A percentile compares a stretch with the other conserved stretches of the same genome.
Conservation (phyloP, 2,113 vertebrate genomes). For the Leptocoma aspasia region DNA sequence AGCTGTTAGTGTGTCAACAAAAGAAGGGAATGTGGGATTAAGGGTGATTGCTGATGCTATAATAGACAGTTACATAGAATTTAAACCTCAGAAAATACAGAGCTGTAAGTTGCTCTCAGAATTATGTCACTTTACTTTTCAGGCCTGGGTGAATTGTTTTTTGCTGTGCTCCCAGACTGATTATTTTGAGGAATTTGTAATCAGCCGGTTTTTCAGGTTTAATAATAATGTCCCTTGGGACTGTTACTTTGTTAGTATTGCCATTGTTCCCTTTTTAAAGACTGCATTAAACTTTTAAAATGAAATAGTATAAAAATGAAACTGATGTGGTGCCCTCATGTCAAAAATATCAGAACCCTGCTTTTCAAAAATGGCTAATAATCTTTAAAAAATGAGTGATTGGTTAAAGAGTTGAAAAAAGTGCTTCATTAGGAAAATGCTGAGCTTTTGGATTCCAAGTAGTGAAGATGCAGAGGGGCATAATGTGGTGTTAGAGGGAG, state of each 20-base stretch:
- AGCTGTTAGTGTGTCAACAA: background rate
- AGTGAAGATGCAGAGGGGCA: background rate
- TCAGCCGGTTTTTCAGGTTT: background rate
- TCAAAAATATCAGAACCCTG: background rate
- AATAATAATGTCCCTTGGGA: background rate
- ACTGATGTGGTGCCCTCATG: background rate
- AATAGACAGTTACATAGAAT: background rate
- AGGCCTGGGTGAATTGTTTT: background rate
- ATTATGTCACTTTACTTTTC: background rate
- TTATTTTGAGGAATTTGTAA: background rate
- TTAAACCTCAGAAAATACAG: background rate
- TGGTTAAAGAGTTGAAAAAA: background rate
- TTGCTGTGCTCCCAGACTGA: background rate
- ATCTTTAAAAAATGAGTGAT: background rate
- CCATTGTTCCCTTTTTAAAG: background rate
- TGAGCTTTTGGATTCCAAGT: background rate
- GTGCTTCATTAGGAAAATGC: background rate
- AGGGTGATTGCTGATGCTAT: background rate
- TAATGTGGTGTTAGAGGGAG: background rate
- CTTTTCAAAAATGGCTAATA: background rate
- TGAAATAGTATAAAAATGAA: background rate
- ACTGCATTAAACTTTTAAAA: background rate
- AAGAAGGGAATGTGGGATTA: background rate
- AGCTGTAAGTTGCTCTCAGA: background rate
- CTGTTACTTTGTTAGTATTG: background rate